phyloP scores from a whole-genome alignment of 2,888 invertebrate species.

The Ennomos quercinarius region DNA sequence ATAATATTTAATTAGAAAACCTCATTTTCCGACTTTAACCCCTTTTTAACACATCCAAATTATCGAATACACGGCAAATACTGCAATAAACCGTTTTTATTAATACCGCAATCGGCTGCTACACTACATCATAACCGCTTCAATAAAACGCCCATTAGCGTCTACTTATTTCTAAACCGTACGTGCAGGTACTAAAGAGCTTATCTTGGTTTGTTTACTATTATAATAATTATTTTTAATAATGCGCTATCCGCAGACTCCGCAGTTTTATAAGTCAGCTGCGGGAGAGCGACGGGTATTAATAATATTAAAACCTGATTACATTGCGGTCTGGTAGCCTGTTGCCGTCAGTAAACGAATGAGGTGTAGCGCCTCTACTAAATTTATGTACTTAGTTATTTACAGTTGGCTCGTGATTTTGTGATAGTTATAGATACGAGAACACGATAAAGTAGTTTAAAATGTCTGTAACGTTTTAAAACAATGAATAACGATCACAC shows the following conservation, averaged over 20 bases:
- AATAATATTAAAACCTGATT: conserved; percentile 51
- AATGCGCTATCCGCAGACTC: conserved; percentile 10
- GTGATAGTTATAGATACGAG: too few relatives aligned
- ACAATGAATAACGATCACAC: too few relatives aligned
- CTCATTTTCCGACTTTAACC: neutral
- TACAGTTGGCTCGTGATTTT: too few relatives aligned
- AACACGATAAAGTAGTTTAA: too few relatives aligned
- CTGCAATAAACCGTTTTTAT: conserved; percentile 10
- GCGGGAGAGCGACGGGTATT: conserved; percentile 63
- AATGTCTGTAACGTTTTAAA: too few relatives aligned
- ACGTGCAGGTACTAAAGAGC: conserved; percentile 11
- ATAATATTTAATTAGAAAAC: too few relatives aligned
- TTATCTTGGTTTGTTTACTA: conserved; percentile 12
- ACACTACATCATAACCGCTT: conserved; percentile 16
- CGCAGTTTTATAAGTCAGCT: conserved; percentile 11
- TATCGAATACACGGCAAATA: conserved; percentile 2
- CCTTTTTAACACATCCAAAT: conserved; percentile 1
- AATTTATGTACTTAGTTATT: too few relatives aligned
- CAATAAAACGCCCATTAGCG: conserved; percentile 24
- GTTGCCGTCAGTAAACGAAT: conserved; percentile 27
- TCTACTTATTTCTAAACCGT: conserved; percentile 22
- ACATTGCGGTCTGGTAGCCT: conserved; percentile 14
- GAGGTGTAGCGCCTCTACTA: conserved; percentile 16
- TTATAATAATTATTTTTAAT: conserved; percentile 7
- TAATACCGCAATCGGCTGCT: conserved; percentile 12